Conservation (phyloP, 2,797 vertebrate genomes). For the Amphiprion clarkii region DNA sequence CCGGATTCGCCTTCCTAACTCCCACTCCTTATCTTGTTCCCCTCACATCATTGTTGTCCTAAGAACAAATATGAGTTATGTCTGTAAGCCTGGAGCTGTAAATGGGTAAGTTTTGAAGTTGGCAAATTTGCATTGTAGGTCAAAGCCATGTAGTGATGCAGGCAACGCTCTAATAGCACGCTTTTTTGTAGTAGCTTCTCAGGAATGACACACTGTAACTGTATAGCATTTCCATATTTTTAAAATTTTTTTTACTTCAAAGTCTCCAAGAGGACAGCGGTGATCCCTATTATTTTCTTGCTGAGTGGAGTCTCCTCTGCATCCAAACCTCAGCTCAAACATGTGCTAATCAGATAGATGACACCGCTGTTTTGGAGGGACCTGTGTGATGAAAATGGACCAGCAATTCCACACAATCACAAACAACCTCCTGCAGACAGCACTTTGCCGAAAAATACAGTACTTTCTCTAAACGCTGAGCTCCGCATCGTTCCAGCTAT, state of each 20-base stretch:
- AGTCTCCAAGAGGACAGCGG: conserved; percentile 47
- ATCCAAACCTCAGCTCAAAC: conserved; percentile 39
- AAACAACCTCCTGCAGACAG: conserved; percentile 53
- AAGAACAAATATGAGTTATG: conserved; percentile 71
- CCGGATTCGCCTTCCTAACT: conserved; percentile 81
- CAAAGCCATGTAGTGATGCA: conserved; percentile 25
- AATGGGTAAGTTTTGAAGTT: conserved; percentile 61
- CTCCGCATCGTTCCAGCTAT: conserved; percentile 52
- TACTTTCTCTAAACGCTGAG: conserved; percentile 55
- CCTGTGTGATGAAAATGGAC: conserved; percentile 52
- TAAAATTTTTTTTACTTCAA: conserved; percentile 48
- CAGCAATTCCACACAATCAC: conserved; percentile 54
- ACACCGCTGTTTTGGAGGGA: conserved; percentile 33
- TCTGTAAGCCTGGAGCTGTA: conserved; percentile 49
- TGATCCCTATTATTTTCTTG: conserved; percentile 63
- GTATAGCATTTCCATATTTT: conserved; percentile 41
- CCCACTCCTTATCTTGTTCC: conserved; percentile 80
- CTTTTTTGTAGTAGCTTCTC: conserved; percentile 36
- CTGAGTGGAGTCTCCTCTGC: conserved; percentile 52
- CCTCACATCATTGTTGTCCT: conserved; percentile 70
- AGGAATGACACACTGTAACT: conserved; percentile 42
- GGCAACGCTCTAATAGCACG: conserved; percentile 39
- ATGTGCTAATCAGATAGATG: conserved; percentile 69
- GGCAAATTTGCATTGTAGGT: conserved; percentile 62
- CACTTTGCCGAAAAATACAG: conserved; percentile 30